Evolutionary conservation across 1,140 invertebrate genomes (phyloP).

Genomic region (Elymnias hypermnestra): DNA sequence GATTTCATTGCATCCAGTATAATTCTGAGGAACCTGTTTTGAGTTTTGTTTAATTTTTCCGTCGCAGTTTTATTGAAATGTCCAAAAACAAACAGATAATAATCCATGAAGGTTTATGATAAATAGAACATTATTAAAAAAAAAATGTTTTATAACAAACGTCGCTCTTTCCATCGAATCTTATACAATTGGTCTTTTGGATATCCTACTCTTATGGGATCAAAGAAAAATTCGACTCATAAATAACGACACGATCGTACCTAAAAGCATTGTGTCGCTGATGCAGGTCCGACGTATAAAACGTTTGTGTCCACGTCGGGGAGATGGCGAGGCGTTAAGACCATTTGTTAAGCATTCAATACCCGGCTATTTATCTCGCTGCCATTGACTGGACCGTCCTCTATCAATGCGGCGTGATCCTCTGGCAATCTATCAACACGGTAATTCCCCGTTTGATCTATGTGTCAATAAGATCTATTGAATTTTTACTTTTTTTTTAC

Average conservation of each 20-base stretch:
- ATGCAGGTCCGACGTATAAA: constrained; percentile 47
- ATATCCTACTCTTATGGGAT: constrained; percentile 4
- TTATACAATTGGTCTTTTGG: not conserved
- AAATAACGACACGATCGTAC: constrained; percentile 33
- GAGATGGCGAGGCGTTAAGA: constrained; percentile 29
- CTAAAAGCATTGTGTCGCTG: constrained; percentile 39
- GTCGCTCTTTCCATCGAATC: not conserved
- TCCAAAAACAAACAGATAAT: too few relatives aligned
- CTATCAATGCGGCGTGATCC: constrained; percentile 41
- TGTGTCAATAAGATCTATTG: constrained; percentile 13
- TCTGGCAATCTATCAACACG: constrained; percentile 34
- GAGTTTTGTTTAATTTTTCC: too few relatives aligned
- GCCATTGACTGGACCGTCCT: constrained; percentile 44
- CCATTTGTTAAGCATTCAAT: constrained; percentile 61
- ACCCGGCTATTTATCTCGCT: constrained; percentile 47
- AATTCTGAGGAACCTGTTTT: too few relatives aligned
- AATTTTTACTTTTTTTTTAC: not conserved
- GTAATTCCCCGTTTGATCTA: constrained; percentile 26
- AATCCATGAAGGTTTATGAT: too few relatives aligned
- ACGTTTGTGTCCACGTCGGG: constrained; percentile 32
- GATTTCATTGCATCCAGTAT: too few relatives aligned
- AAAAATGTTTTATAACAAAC: too few relatives aligned
- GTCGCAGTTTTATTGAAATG: too few relatives aligned
- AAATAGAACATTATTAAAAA: too few relatives aligned
- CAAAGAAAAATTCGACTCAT: constrained; percentile 27